Evolutionary conservation across 2,888 invertebrate species (phyloP).

Genomic region (Brachynemurus nebulosus): DNA sequence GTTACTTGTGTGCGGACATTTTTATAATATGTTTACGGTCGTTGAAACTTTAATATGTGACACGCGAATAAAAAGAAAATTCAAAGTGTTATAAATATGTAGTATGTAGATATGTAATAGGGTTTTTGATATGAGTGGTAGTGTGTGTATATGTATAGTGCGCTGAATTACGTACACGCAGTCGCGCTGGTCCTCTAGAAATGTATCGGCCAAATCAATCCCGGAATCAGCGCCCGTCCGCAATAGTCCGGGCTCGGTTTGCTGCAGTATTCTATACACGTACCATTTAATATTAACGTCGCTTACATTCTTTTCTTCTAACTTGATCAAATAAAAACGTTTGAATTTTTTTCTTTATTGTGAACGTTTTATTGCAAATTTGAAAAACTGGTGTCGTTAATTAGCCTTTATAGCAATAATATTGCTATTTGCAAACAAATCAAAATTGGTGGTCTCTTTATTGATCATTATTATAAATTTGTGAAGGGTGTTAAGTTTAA

Average conservation of each 20-base stretch:
- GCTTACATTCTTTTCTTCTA: too few species aligned
- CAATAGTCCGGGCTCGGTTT: constrained; percentile 8
- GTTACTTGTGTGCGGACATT: too few species aligned
- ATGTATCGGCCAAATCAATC: constrained; percentile 5
- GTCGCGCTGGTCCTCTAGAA: too few species aligned
- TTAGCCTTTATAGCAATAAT: neutral
- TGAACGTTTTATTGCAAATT: neutral
- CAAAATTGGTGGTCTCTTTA: constrained; percentile 7
- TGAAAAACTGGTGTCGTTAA: constrained; percentile 6
- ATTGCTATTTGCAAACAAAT: neutral
- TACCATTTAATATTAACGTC: too few species aligned
- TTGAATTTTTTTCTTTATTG: neutral
- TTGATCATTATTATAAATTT: constrained; percentile 4
- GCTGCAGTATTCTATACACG: constrained; percentile 1
- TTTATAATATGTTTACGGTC: too few species aligned
- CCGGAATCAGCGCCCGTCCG: constrained; percentile 5
- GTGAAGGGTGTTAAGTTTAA: constrained; percentile 10
- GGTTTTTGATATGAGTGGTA: too few species aligned
- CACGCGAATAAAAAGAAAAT: too few species aligned
- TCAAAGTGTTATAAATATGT: too few species aligned
- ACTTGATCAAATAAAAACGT: too few species aligned
- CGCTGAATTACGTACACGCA: constrained; percentile 1
- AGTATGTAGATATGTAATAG: too few species aligned
- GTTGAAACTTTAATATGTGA: too few species aligned
- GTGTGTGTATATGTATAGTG: neutral